Base-by-base conservation (phyloP, 2,888 invertebrate species). In the Scaptomyza flava region DNA sequence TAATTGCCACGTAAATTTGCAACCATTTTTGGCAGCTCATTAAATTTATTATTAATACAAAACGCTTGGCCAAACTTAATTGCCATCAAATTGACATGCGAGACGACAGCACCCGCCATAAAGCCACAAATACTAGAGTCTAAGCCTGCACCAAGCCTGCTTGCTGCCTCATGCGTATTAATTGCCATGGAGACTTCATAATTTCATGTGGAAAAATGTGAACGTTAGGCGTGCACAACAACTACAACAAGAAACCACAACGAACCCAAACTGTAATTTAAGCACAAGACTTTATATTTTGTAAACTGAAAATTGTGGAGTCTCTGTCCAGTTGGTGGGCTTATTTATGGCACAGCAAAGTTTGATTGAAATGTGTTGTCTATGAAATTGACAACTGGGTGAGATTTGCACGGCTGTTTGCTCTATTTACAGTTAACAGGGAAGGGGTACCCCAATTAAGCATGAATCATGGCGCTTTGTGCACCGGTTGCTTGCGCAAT, bases 21-120 rank as follows among this genome's bases (percentile, higher is more conserved):
- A 84, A 81, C 89, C 89, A 84, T 89, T 89, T 89, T 89, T 89
- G 89, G 89, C 87, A 87, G 89, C 89, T 89, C 89, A 89, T 89
- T 89, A 89, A 87, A 82, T 89, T 87, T 83, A 72, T 79, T 75
- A 82, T 84, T 80, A 84, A 87, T 84, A 81, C 74, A 79, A 87
- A 85, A 82, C 67, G 73, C 70, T 41, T 62, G 54, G 60, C 61
- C 59, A 61, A 67, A 73, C 68, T 87, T 89, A 89, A 89, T 89
- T 89, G 89, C 83, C 83, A 76, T 83, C 79, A 80, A 89, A 87
- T 89, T 89, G 89, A 89, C 88, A 88, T 84, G 79, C 84, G 84
- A 82, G 83, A 83, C 80, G 76, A 75, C 85, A 85, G 72, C 86
- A 87, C 85, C 82, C 87, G 78, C 83, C 81, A 67, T 57, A 56